Base-by-base conservation (phyloP, 2,888 invertebrate genomes). In the Dioctria linearis region DNA sequence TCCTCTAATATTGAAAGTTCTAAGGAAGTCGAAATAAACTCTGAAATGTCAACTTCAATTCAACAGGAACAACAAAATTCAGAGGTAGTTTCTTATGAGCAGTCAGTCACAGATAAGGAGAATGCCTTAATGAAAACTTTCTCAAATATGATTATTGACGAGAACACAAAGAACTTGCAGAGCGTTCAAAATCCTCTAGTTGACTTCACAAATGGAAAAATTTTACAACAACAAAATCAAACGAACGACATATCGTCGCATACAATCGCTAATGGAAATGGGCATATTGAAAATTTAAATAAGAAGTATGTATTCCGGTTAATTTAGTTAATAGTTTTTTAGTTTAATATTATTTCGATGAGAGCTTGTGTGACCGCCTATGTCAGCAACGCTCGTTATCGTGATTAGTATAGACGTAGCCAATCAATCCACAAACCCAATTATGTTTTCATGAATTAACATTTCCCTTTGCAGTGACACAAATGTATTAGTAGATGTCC, bases 21-120 rank as follows among this genome's bases (percentile, higher is more conserved):
- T 78, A 80, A 80, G 65, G 82, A 83, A 69, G 80, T 82, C 46
- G 79, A 82, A 63, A 49, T 37, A 75, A 67, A 75, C 63, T 69
- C 63, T 57, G 49, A 80, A 79, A 63, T 82, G 78, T 63, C 80
- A 75, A 78, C 81, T 83, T 79, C 78, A 78, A 80, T 51, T 75
- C 67, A 13, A 80, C 78, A 80, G 39, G 76, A 79, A 42, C 78
- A 79, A 51, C 66, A 80, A 75, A 76, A 78, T 65, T 46, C 71
- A 65, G 81, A 79, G 37, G 79, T 79, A 67, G 71, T 37, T 59
- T 78, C 83, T 63, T 89, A 89, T 84, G 89, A 89, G 83, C 87
- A 88, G 84, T 86, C 88, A 81, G 88, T 89, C 82, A 86, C 87
- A 80, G 89, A 89, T 82, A 89, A 88, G 84, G 89, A 89, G 85